phyloP scores from a whole-genome alignment of 2,888 invertebrate genomes.

The Eupithecia exiguata region DNA sequence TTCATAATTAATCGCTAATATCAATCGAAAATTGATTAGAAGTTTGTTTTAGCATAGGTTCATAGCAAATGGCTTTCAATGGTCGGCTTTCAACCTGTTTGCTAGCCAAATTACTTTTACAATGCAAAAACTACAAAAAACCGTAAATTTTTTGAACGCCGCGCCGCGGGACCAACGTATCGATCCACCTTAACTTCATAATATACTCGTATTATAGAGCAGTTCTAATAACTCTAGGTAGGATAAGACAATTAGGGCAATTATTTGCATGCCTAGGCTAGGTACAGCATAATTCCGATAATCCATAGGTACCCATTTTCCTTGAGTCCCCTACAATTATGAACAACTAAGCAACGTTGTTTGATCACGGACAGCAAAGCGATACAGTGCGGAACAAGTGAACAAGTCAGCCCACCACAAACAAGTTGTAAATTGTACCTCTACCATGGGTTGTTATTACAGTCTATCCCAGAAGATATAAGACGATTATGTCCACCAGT shows the following conservation, averaged over 20 bases:
- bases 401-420: constrained; percentile 46
- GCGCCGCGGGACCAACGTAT: too few species aligned
- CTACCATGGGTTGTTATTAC: background rate
- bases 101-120: too few species aligned
- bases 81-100: too few species aligned
- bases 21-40: too few species aligned
- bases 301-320: constrained; percentile 8
- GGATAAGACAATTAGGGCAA: constrained; percentile 1
- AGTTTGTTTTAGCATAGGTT: too few species aligned
- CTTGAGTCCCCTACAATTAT: constrained; percentile 15
- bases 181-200: too few species aligned
- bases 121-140: too few species aligned
- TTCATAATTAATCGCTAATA: too few species aligned
- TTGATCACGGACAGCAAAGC: constrained; percentile 21
- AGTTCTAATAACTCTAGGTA: background rate
- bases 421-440: constrained; percentile 58
- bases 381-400: constrained; percentile 40
- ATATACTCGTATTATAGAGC: background rate
- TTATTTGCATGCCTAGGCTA: constrained; percentile 8
- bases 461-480: background rate
- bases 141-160: too few species aligned
- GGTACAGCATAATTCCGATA: constrained; percentile 8
- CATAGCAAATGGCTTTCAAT: too few species aligned
- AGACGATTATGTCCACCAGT: background rate
- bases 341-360: constrained; percentile 13